A percentile compares a stretch with the other conserved stretches of the same genome.
phyloP scores from a whole-genome alignment of 1,140 invertebrate genomes.

The Lucilia sericata region DNA sequence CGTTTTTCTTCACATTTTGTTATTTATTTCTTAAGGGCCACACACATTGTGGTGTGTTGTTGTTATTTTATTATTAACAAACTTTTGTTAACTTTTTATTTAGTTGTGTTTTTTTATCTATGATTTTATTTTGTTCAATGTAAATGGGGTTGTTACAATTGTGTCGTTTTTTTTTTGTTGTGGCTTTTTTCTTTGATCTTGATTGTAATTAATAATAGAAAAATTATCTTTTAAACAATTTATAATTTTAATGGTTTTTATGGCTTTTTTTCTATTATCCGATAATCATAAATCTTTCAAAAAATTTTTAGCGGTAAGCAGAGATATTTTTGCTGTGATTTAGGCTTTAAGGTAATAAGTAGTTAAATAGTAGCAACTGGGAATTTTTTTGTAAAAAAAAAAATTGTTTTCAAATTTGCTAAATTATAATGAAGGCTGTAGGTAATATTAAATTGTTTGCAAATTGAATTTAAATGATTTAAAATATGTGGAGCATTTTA shows the following conservation, averaged over 20 bases:
- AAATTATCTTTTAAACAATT: slow-evolving; percentile 7
- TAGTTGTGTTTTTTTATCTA: not conserved
- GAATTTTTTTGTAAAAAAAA: not conserved
- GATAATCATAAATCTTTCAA: slow-evolving; percentile 25
- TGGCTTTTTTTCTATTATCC: not conserved
- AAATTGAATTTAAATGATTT: not conserved
- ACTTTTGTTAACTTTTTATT: not conserved
- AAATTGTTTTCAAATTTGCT: not conserved
- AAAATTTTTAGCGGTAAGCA: not conserved
- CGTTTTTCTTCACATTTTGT: not conserved
- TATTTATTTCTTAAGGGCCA: slow-evolving; percentile 26
- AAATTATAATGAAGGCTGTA: not conserved
- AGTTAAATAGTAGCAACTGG: not conserved
- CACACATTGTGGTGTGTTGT: not conserved
- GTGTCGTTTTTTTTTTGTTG: not conserved
- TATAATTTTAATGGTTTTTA: slow-evolving; percentile 19
- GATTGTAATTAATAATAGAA: slow-evolving; percentile 22
- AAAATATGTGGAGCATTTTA: not conserved
- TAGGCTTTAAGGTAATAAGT: not conserved
- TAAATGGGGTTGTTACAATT: not conserved
- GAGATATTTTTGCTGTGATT: not conserved
- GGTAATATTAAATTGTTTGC: not conserved
- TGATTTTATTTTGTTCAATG: not conserved
- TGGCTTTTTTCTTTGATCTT: not conserved
- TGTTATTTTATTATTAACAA: not conserved